These are phyloP conservation scores for Potorous gilbertii DNA, from an alignment of 2,797 vertebrate species.

Conservation along the genomic window DNA sequence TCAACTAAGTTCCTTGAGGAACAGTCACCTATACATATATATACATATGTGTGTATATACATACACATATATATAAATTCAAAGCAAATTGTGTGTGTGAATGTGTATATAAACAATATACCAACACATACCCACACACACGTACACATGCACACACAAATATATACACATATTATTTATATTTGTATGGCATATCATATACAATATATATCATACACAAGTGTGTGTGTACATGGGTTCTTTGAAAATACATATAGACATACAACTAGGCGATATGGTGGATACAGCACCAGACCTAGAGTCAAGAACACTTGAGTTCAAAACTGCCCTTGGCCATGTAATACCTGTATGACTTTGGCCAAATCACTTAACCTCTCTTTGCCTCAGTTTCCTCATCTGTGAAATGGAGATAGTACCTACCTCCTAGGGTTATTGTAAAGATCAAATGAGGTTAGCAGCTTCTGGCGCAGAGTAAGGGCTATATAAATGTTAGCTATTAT, in stretches of 20 bases:
- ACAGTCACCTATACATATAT: not conserved
- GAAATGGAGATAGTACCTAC: not conserved
- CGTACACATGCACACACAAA: too few species aligned
- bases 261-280: not conserved
- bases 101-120: too few species aligned
- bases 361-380: not conserved
- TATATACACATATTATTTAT: too few species aligned
- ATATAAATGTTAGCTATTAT: not conserved
- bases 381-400: not conserved
- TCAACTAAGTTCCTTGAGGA: constrained; percentile 15
- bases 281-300: not conserved
- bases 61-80: too few species aligned
- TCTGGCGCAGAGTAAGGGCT: not conserved
- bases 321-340: not conserved
- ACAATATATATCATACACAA: not conserved
- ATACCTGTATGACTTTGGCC: not conserved
- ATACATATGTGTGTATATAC: too few species aligned
- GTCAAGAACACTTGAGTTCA: not conserved
- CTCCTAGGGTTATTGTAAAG: not conserved
- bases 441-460: not conserved
- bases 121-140: too few species aligned
- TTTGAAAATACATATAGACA: not conserved
- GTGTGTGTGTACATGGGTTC: not conserved
- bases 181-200: not conserved
- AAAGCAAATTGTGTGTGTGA: too few species aligned